Evolutionary conservation across 2,888 invertebrate genomes (phyloP), one percentile per base, ranked within the genome.

Genomic region (Brachycybe producta): DNA sequence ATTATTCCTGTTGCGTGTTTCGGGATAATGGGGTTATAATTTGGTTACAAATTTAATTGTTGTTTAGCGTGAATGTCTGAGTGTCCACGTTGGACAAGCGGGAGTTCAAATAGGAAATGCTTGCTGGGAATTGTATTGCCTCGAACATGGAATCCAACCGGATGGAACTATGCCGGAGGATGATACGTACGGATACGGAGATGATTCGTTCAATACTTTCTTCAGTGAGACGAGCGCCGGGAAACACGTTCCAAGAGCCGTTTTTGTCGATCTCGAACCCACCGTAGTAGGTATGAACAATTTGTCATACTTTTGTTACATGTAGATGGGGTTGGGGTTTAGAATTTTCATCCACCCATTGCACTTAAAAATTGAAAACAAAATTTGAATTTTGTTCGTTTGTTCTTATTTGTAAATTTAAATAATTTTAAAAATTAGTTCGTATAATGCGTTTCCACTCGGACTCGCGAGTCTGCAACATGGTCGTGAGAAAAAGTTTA

Each of bases 111-210:
- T 72, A 55, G 73, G 71, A 55, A 73, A 73, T 61, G 71, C 72
- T 52, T 74, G 73, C 62, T 74, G 73, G 73, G 73, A 74, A 59
- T 62, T 74, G 54, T 73, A 73, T 63, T 73, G 73, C 57, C 62
- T 73, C 57, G 48, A 48, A 39, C 62, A 73, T 60, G 73, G 71
- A 47, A 72, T 73, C 57, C 68, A 69, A 58, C 73, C 73, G 26
- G 48, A 39, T 39, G 65, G 65, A 2, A 48, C 38, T 5, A 55
- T 55, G 53, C 52, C 51, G 7, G 28, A 39, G 26, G 55, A 55
- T 43, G 36, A 48, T 7, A 45, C 48, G 1, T 21, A 42, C 11
- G 55, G 55, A 45, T 45, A 52, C 13, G 66, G 65, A 39, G 70
- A 71, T 58, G 67, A 69, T 55, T 69, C 68, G 15, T 71, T 67